phyloP scores from a whole-genome alignment of 37 sponge, comb jelly and placozoan genomes.

The Spongia lamella region DNA sequence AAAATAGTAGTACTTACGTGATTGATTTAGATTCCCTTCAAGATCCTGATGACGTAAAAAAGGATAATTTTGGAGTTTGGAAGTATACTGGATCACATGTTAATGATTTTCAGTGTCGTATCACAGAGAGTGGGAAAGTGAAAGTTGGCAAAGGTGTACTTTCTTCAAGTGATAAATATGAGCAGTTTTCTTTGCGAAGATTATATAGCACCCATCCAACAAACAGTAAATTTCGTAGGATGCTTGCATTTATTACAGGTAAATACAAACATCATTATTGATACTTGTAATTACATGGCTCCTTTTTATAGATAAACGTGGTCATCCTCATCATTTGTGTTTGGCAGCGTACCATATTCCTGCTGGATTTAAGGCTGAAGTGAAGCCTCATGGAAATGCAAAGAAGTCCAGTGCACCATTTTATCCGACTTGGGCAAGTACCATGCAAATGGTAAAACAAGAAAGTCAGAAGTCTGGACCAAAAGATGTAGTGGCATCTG shows the following conservation, averaged over 20 bases:
- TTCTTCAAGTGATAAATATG: constrained; percentile 26
- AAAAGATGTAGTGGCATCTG: constrained; percentile 33
- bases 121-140: constrained; percentile 19
- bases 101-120: neutral
- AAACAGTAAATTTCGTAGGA: constrained; percentile 21
- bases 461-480: constrained; percentile 29
- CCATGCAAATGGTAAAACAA: constrained; percentile 14
- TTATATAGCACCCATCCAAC: constrained; percentile 45
- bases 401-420: constrained; percentile 33
- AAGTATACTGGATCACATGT: constrained; percentile 46
- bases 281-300: no score
- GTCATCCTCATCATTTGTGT: constrained; percentile 43
- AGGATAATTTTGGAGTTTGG: constrained; percentile 52
- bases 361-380: constrained; percentile 8
- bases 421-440: constrained; percentile 53
- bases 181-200: constrained; percentile 25
- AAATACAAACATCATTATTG: no score
- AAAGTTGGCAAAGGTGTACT: constrained; percentile 26
- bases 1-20: constrained; percentile 14
- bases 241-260: constrained; percentile 41
- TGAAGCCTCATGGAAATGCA: constrained; percentile 41
- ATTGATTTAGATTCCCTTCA: constrained; percentile 18
- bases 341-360: constrained; percentile 41
- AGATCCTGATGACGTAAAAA: constrained; percentile 35
- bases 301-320: constrained; percentile 22